Conservation (phyloP, 2,113 vertebrate species). For the Aspidoscelis tigris region DNA sequence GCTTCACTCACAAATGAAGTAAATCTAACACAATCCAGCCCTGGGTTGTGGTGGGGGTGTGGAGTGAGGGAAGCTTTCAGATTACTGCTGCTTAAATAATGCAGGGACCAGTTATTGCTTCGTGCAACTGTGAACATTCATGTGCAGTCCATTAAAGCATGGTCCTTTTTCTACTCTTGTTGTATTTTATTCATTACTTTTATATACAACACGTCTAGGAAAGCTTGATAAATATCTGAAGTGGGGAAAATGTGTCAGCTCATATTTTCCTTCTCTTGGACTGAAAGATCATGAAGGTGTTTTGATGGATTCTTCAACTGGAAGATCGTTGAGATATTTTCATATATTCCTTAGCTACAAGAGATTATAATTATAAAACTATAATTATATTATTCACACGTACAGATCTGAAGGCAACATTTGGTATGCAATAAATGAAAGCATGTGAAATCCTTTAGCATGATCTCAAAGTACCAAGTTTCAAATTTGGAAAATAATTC, state of each 20-base stretch:
- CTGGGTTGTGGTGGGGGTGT: conserved; percentile 11
- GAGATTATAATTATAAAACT: conserved; percentile 47
- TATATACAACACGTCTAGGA: conserved; percentile 59
- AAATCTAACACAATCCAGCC: conserved; percentile 63
- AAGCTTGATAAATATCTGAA: conserved; percentile 76
- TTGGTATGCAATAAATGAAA: conserved; percentile 54
- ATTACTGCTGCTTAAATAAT: conserved; percentile 71
- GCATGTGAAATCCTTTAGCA: conserved; percentile 45
- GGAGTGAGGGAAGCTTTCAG: conserved; percentile 52
- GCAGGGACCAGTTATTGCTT: conserved; percentile 62
- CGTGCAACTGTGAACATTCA: conserved; percentile 64
- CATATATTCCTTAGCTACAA: conserved; percentile 1
- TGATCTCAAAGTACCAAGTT: conserved; percentile 5
- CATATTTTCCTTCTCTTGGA: conserved; percentile 24
- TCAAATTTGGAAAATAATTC: conserved; percentile 44
- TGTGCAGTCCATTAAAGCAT: conserved; percentile 61
- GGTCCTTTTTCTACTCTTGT: conserved; percentile 58
- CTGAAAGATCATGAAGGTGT: conserved; percentile 26
- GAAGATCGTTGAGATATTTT: neutral
- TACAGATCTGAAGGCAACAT: conserved; percentile 27
- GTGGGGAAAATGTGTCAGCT: conserved; percentile 55
- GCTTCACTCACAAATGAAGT: conserved; percentile 26
- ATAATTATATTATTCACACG: conserved; percentile 43
- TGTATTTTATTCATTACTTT: conserved; percentile 71
- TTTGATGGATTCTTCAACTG: no score